phyloP scores from a whole-genome alignment of 2,797 vertebrate genomes.

The Sebastes ruberrimus region DNA sequence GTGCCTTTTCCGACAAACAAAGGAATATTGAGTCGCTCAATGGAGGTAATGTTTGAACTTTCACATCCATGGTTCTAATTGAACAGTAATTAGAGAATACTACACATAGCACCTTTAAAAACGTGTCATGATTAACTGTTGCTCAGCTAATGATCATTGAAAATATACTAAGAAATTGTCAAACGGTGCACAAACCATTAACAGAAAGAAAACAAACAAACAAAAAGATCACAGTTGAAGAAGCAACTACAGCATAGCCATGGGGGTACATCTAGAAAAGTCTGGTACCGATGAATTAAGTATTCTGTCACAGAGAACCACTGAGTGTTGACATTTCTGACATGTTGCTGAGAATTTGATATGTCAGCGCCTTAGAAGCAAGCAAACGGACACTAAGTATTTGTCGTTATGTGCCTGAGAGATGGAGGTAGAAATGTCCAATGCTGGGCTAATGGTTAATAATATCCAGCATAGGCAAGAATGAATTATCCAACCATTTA shows the following conservation, averaged over 20 bases:
- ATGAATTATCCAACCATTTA: constrained; percentile 30
- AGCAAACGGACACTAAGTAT: constrained; percentile 25
- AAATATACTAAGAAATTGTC: constrained; percentile 51
- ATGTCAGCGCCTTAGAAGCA: constrained; percentile 44
- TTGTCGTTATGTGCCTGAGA: constrained; percentile 62
- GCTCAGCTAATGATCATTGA: constrained; percentile 42
- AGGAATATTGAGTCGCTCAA: neutral
- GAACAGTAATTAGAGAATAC: constrained; percentile 55
- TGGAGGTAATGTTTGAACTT: constrained; percentile 21
- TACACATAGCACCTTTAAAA: constrained; percentile 79
- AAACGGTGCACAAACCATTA: constrained; percentile 54
- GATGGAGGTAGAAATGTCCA: constrained; percentile 77
- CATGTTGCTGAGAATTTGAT: constrained; percentile 50
- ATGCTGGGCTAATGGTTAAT: constrained; percentile 40
- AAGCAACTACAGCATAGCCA: constrained; percentile 68
- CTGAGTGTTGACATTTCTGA: constrained; percentile 36
- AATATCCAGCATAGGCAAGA: constrained; percentile 57
- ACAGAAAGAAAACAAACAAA: constrained; percentile 19
- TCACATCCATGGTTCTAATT: constrained; percentile 29
- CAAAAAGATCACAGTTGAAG: constrained; percentile 54
- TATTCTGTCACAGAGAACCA: constrained; percentile 43
- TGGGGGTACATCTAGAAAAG: constrained; percentile 52
- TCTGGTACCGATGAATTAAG: constrained; percentile 29
- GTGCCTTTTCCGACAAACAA: constrained; percentile 4
- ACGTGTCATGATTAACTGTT: constrained; percentile 34